These are phyloP conservation scores for Zaprionus bogoriensis DNA, from an alignment of 2,888 invertebrate species.

Conservation along the genomic window DNA sequence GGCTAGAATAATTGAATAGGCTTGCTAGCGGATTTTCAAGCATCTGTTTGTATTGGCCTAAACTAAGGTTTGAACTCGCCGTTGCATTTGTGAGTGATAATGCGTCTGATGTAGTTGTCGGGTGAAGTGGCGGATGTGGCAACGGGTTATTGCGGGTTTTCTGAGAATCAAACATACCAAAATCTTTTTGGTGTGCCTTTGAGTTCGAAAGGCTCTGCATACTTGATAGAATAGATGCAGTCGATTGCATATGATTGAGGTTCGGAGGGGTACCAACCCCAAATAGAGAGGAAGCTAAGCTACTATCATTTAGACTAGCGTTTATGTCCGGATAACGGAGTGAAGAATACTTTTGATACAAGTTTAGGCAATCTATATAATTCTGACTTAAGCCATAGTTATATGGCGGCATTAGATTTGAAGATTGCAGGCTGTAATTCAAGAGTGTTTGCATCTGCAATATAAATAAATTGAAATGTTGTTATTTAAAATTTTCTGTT, in stretches of 20 bases:
- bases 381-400: slow-evolving; percentile 60
- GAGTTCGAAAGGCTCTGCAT: slow-evolving; percentile 25
- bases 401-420: slow-evolving; percentile 58
- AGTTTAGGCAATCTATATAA: slow-evolving; percentile 60
- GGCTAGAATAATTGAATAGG: slow-evolving; percentile 35
- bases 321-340: slow-evolving; percentile 46
- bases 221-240: slow-evolving; percentile 33
- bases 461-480: neutral
- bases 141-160: slow-evolving; percentile 24
- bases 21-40: slow-evolving; percentile 48
- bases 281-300: slow-evolving; percentile 24
- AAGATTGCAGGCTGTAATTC: slow-evolving; percentile 59
- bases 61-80: slow-evolving; percentile 21
- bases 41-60: slow-evolving; percentile 48
- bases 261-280: slow-evolving; percentile 16
- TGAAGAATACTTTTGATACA: slow-evolving; percentile 50
- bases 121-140: slow-evolving; percentile 15
- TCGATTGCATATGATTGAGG: slow-evolving; percentile 24
- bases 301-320: slow-evolving; percentile 29
- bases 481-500: neutral
- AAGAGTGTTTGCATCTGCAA: slow-evolving; percentile 67
- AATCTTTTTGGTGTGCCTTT: slow-evolving; percentile 32
- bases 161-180: slow-evolving; percentile 35
- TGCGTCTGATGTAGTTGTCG: slow-evolving; percentile 24
- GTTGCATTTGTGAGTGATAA: slow-evolving; percentile 5